Evolutionary conservation across 2,888 invertebrate species (phyloP).

Genomic region (Meliscaeva auricollis): DNA sequence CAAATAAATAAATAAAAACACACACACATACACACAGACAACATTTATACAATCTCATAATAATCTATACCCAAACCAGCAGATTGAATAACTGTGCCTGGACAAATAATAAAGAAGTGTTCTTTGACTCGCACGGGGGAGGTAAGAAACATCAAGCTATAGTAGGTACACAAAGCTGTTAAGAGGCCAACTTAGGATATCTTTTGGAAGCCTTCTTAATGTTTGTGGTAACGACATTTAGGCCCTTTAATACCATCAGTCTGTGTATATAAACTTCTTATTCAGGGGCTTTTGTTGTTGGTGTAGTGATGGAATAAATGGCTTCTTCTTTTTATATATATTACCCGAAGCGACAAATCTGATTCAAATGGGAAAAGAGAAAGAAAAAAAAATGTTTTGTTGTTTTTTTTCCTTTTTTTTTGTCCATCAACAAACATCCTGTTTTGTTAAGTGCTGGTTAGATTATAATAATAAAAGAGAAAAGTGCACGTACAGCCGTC

Average conservation of each 20-base stretch:
- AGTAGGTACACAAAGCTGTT: constrained; percentile 4
- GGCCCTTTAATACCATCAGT: constrained; percentile 13
- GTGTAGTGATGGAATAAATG: background rate
- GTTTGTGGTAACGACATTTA: constrained; percentile 25
- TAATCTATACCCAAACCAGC: background rate
- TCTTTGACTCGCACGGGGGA: background rate
- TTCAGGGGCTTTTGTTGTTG: background rate
- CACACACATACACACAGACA: background rate
- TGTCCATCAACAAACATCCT: constrained; percentile 8
- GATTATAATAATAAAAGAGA: constrained; percentile 15
- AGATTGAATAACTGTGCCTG: constrained; percentile 16
- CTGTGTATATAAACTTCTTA: constrained; percentile 13
- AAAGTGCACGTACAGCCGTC: constrained; percentile 1
- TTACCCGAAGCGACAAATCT: constrained; percentile 21
- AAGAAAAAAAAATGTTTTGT: background rate
- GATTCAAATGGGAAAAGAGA: constrained; percentile 1
- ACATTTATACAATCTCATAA: background rate
- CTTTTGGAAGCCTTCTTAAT: constrained; percentile 15
- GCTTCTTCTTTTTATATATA: background rate
- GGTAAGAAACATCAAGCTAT: background rate
- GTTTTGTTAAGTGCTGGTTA: constrained; percentile 29
- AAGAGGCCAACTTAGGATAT: constrained; percentile 33
- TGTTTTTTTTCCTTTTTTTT: background rate
- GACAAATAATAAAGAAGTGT: constrained; percentile 14
- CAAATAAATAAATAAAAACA: background rate